A percentile compares a stretch with the other conserved stretches of the same genome.
These are phyloP conservation scores for Drosophila persimilis DNA, from an alignment of 1,140 invertebrate species.

Conservation along the genomic window DNA sequence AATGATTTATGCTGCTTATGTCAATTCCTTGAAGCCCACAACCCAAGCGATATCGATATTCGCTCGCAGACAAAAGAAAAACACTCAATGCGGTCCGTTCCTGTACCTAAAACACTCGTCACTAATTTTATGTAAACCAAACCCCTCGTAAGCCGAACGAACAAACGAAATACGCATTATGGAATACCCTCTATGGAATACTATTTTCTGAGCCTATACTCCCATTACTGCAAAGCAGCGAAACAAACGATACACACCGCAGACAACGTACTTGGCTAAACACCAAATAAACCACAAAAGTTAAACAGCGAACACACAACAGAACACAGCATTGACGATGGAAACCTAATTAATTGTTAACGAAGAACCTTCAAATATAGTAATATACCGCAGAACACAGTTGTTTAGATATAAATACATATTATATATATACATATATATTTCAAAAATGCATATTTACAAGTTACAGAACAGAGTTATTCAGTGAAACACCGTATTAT, in stretches of 20 bases:
- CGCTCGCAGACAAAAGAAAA: conserved; percentile 25
- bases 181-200: conserved; percentile 36
- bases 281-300: conserved; percentile 44
- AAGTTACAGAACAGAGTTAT: conserved; percentile 72
- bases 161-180: conserved; percentile 33
- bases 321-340: conserved; percentile 27
- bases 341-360: conserved; percentile 76
- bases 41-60: conserved; percentile 36
- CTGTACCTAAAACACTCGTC: conserved; percentile 60
- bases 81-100: conserved; percentile 58
- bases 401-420: conserved; percentile 54
- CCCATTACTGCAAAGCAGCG: conserved; percentile 63
- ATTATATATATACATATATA: conserved; percentile 62
- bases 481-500: conserved; percentile 47
- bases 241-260: conserved; percentile 30
- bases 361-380: conserved; percentile 34
- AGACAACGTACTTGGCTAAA: conserved; percentile 71
- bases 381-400: conserved; percentile 38
- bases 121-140: conserved; percentile 52
- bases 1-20: conserved; percentile 38
- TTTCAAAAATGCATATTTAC: conserved; percentile 70
- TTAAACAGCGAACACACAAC: conserved; percentile 60
- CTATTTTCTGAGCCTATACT: conserved; percentile 65
- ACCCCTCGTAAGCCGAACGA: conserved; percentile 22
- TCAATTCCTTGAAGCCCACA: conserved; percentile 51